A percentile compares a stretch with the other conserved stretches of the same genome.
Evolutionary conservation across 2,113 vertebrate species (phyloP).

Genomic region (Forbesichthys papilliferus): DNA sequence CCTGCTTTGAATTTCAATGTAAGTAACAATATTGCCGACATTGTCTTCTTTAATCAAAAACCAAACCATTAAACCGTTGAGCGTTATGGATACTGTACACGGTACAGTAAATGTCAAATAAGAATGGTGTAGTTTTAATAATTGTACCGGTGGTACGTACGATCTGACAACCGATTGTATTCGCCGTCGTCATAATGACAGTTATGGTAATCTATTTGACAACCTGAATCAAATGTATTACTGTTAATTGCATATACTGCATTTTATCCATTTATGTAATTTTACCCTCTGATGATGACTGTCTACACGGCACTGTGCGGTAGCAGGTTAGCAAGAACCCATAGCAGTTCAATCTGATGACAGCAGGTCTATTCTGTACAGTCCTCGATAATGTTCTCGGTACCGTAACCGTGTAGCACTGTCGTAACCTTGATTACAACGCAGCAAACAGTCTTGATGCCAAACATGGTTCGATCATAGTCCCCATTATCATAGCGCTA

Average conservation of each 20-base stretch:
- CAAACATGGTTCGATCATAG: background rate
- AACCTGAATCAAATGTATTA: no score
- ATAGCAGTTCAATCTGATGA: conserved; percentile 16
- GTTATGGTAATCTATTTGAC: no score
- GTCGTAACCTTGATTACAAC: background rate
- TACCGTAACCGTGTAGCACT: background rate
- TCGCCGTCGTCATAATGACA: no score
- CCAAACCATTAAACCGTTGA: background rate
- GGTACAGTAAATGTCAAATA: background rate
- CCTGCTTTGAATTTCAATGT: conserved; percentile 63
- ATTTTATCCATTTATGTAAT: background rate
- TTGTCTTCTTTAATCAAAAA: background rate
- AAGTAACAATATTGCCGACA: conserved; percentile 39
- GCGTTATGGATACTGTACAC: background rate
- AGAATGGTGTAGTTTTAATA: no score
- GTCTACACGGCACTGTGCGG: no score
- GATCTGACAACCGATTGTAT: no score
- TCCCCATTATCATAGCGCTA: background rate
- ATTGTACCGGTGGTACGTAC: no score
- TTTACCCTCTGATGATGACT: background rate
- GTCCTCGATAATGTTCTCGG: conserved; percentile 30
- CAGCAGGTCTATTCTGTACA: conserved; percentile 33
- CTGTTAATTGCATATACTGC: background rate
- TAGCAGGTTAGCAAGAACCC: conserved; percentile 1
- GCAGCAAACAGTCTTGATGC: background rate